A percentile compares a stretch with the other conserved stretches of the same genome.
Evolutionary conservation across 2,797 vertebrate genomes (phyloP).

Genomic region (Octomys mimax): DNA sequence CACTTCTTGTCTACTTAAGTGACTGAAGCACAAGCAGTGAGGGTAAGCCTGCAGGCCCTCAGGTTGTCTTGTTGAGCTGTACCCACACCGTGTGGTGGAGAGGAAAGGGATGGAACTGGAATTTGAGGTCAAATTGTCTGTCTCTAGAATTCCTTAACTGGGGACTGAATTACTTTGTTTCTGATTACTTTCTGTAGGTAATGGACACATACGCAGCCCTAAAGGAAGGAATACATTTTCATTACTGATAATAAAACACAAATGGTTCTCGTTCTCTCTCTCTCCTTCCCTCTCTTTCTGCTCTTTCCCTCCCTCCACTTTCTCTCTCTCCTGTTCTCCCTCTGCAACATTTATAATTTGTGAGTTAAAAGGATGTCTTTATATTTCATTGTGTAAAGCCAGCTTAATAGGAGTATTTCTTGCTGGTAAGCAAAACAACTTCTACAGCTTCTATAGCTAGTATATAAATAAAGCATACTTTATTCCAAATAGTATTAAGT

Average conservation of each 20-base stretch:
- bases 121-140: background rate
- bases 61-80: background rate
- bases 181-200: background rate
- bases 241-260: background rate
- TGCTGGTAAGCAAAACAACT: background rate
- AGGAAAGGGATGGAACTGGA: background rate
- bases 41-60: background rate
- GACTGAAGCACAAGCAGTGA: background rate
- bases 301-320: background rate
- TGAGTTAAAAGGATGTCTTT: background rate
- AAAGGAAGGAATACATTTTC: background rate
- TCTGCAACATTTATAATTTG: background rate
- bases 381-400: background rate
- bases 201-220: background rate
- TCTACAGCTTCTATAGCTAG: background rate
- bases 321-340: background rate
- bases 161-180: background rate
- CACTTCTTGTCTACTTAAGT: background rate
- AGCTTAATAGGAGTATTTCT: background rate
- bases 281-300: background rate
- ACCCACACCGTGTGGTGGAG: rapidly evolving
- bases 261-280: background rate
- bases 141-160: background rate
- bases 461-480: background rate
- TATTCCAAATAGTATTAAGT: background rate